These are phyloP conservation scores for Cinara cedri DNA, from an alignment of 2,888 invertebrate species.

Conservation along the genomic window DNA sequence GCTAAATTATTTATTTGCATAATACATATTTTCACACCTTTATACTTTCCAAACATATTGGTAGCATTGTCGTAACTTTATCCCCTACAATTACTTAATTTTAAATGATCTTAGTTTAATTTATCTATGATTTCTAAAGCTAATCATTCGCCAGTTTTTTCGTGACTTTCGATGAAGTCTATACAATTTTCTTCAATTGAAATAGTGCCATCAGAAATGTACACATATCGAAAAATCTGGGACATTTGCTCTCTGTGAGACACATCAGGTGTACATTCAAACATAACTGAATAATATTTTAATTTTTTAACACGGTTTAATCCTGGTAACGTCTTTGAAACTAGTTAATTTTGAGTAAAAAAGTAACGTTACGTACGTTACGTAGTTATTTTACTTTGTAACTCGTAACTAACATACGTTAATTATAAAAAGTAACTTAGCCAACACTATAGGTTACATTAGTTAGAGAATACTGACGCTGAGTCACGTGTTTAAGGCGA, in stretches of 20 bases:
- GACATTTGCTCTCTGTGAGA: slow-evolving; percentile 52
- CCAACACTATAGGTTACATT: no score
- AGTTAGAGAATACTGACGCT: no score
- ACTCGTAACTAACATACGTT: no score
- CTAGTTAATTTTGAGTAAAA: no score
- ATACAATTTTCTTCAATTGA: slow-evolving; percentile 47
- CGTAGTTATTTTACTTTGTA: no score
- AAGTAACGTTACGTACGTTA: no score
- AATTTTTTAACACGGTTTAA: slow-evolving; percentile 30
- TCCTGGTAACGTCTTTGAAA: no score
- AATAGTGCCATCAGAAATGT: slow-evolving; percentile 24
- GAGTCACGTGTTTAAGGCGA: no score
- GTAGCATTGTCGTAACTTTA: slow-evolving; percentile 16
- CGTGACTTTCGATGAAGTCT: slow-evolving; percentile 43
- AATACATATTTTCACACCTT: no score
- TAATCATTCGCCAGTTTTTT: slow-evolving; percentile 52
- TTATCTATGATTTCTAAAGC: slow-evolving; percentile 37
- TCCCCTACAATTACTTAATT: slow-evolving; percentile 11
- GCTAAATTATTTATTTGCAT: no score
- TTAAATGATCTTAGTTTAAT: slow-evolving; percentile 28
- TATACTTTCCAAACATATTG: slow-evolving; percentile 24
- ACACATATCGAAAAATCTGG: slow-evolving; percentile 38
- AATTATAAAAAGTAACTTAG: no score
- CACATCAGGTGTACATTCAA: slow-evolving; percentile 52
- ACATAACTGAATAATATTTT: slow-evolving; percentile 53